A percentile compares a stretch with the other conserved stretches of the same genome.
Conservation (phyloP, 2,113 vertebrate species). For the Equus przewalskii region DNA sequence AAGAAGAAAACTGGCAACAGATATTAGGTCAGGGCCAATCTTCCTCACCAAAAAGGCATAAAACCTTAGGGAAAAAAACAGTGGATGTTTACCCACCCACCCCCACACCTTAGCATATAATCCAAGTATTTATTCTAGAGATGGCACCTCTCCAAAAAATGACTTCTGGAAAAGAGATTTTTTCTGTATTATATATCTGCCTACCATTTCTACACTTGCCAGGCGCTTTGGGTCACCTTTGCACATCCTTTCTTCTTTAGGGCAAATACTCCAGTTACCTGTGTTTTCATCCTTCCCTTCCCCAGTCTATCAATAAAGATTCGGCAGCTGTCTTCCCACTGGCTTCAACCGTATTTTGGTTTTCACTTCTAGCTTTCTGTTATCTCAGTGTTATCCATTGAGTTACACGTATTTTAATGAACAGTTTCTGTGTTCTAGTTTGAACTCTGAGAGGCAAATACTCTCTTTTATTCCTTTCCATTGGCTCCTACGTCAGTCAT, state of each 20-base stretch:
- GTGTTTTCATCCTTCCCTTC: fast-evolving
- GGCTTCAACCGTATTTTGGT: not conserved
- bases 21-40: too few species aligned
- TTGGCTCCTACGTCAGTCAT: not conserved
- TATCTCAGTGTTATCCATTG: not conserved
- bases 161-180: not conserved
- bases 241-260: not conserved
- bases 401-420: not conserved
- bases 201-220: not conserved
- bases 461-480: not conserved
- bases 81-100: fast-evolving
- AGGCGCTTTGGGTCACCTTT: fast-evolving
- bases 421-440: fast-evolving
- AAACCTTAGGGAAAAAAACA: not conserved
- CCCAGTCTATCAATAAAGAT: not conserved
- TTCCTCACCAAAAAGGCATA: too few species aligned
- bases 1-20: too few species aligned
- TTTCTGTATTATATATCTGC: not conserved
- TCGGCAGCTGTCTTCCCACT: not conserved
- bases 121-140: not conserved
- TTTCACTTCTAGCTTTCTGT: not conserved
- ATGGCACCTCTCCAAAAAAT: not conserved
- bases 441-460: not conserved
- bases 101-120: not conserved
- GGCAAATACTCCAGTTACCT: too few species aligned